These are phyloP conservation scores for Pachypeltis micranthus DNA, from an alignment of 1,140 invertebrate genomes.

Conservation along the genomic window DNA sequence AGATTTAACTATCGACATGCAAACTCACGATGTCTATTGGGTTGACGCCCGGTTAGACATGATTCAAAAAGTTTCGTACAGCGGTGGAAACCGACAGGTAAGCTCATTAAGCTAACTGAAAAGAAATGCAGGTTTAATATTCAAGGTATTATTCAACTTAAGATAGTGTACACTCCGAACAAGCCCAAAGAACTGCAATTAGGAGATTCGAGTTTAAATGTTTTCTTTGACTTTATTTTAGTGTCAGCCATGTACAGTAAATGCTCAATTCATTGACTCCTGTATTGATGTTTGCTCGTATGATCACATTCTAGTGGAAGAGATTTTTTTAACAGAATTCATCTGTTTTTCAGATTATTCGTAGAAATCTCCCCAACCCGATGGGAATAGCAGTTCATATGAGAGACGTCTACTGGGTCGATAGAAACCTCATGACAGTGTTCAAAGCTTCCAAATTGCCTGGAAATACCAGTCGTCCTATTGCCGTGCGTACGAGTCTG, in stretches of 20 bases:
- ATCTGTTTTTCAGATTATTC: constrained; percentile 47
- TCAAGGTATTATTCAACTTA: too few species aligned
- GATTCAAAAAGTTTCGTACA: constrained; percentile 78
- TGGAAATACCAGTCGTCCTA: constrained; percentile 48
- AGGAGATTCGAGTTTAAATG: neutral
- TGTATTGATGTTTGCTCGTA: too few species aligned
- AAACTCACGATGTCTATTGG: constrained; percentile 94
- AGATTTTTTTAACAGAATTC: neutral
- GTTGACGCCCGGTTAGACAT: constrained; percentile 87
- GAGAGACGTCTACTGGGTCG: constrained; percentile 87
- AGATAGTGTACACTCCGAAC: too few species aligned
- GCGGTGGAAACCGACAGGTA: constrained; percentile 58
- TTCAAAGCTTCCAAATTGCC: constrained; percentile 72
- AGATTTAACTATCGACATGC: constrained; percentile 87
- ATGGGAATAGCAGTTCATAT: constrained; percentile 83
- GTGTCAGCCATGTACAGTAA: too few species aligned
- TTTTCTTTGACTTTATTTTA: too few species aligned
- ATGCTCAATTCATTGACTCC: too few species aligned
- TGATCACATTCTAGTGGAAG: too few species aligned
- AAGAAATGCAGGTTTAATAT: too few species aligned
- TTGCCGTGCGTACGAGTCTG: constrained; percentile 63
- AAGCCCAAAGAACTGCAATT: too few species aligned
- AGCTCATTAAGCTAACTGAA: too few species aligned
- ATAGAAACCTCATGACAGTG: constrained; percentile 79
- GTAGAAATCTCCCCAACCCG: constrained; percentile 83